A percentile compares a stretch with the other conserved stretches of the same genome.
Conservation (phyloP, 30 jellyfish, hydroid and myxozoan species). For the Haliclystus octoradiatus region DNA sequence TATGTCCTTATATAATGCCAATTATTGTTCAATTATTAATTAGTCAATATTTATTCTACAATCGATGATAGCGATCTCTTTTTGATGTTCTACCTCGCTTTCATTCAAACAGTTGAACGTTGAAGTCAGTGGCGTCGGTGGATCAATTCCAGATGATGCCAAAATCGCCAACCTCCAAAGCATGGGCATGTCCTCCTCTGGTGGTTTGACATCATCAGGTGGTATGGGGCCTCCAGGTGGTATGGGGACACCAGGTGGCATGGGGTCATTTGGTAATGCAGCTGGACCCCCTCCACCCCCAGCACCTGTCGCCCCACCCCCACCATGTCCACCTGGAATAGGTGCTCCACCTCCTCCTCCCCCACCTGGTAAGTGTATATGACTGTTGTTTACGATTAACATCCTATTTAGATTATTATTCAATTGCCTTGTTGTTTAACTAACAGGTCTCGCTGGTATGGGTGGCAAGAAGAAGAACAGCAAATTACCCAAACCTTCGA, state of each 20-base stretch:
- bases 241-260: slow-evolving; percentile 11
- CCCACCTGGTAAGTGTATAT: slow-evolving; percentile 44
- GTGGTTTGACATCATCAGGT: not conserved
- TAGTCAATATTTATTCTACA: too few species aligned
- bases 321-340: slow-evolving; percentile 63
- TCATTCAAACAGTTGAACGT: slow-evolving; percentile 51
- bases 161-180: slow-evolving; percentile 83
- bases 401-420: too few species aligned
- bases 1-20: slow-evolving; percentile 4
- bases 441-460: too few species aligned
- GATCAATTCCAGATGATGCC: slow-evolving; percentile 95
- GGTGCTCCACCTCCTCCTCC: slow-evolving; percentile 73
- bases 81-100: too few species aligned
- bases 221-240: slow-evolving; percentile 30
- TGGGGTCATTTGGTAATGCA: slow-evolving; percentile 24
- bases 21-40: too few species aligned
- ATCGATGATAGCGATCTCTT: too few species aligned
- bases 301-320: slow-evolving; percentile 28
- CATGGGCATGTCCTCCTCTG: slow-evolving; percentile 76
- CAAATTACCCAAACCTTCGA: slow-evolving; percentile 93
- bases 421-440: too few species aligned
- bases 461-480: slow-evolving; percentile 44
- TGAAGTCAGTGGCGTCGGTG: slow-evolving; percentile 88
- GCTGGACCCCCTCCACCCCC: slow-evolving; percentile 51
- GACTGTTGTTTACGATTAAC: too few species aligned